phyloP scores from a whole-genome alignment of 1,140 invertebrate species.

The Protaetia brevitarsis region DNA sequence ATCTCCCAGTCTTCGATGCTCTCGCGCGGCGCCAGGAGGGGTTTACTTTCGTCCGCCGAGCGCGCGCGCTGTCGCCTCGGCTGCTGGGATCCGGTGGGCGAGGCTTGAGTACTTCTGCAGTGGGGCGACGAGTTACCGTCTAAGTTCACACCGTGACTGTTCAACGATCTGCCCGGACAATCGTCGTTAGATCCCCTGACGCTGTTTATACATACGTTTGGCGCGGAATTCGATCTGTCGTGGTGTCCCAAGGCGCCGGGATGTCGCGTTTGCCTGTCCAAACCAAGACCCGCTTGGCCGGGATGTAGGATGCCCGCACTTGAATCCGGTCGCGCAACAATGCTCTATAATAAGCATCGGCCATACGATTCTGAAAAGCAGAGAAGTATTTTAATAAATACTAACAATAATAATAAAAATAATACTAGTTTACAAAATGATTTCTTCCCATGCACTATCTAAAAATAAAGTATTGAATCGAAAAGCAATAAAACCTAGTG shows the following conservation, averaged over 20 bases:
- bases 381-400: constrained; percentile 19
- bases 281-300: constrained; percentile 47
- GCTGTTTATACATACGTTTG: constrained; percentile 90
- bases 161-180: constrained; percentile 53
- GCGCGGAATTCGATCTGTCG: constrained; percentile 92
- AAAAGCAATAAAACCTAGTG: too few relatives aligned
- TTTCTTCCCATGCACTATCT: too few relatives aligned
- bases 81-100: constrained; percentile 58
- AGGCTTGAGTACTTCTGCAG: constrained; percentile 68
- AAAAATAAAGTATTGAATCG: too few relatives aligned
- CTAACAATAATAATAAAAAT: too few relatives aligned
- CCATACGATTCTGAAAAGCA: constrained; percentile 61
- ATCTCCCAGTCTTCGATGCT: constrained; percentile 98
- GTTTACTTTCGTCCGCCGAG: constrained; percentile 91
- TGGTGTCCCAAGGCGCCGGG: constrained; percentile 73
- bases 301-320: constrained; percentile 63
- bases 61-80: constrained; percentile 78
- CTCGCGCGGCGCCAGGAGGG: constrained; percentile 75
- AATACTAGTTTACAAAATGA: too few relatives aligned
- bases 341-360: constrained; percentile 77
- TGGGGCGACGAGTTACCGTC: constrained; percentile 54
- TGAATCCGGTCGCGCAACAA: constrained; percentile 71
- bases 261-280: constrained; percentile 55
- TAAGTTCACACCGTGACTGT: constrained; percentile 39
- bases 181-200: constrained; percentile 59